These are phyloP conservation scores for Ceratotherium simum DNA, from an alignment of 2,113 vertebrate species.

Conservation along the genomic window DNA sequence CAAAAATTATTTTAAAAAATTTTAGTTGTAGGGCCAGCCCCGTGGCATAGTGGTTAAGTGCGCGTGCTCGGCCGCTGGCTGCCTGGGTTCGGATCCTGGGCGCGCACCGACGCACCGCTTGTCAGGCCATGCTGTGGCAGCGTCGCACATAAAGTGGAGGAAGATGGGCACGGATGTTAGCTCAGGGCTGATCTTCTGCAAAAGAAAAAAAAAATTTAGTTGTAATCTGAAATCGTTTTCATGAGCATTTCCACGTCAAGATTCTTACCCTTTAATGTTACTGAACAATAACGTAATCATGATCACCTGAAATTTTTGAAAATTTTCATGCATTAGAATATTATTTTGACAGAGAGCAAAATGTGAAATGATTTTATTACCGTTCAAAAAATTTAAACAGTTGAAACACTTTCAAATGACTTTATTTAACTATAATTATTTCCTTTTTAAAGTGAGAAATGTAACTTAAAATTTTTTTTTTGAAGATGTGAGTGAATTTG, in stretches of 20 bases:
- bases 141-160: too few relatives aligned
- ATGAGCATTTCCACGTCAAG: background rate
- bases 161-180: too few relatives aligned
- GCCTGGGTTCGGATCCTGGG: too few relatives aligned
- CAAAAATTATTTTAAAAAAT: background rate
- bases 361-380: background rate
- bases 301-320: background rate
- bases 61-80: rapidly evolving
- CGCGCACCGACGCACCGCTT: too few relatives aligned
- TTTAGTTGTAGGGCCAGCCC: too few relatives aligned
- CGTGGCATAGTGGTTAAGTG: too few relatives aligned
- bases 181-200: too few relatives aligned
- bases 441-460: background rate
- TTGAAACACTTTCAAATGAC: background rate
- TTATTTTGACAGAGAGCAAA: background rate
- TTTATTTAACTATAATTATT: background rate
- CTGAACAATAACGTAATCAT: background rate
- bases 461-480: background rate
- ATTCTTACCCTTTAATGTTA: background rate
- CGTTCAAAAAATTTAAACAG: background rate
- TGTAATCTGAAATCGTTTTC: background rate
- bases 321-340: background rate
- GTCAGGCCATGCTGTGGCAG: too few relatives aligned
- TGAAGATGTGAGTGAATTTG: background rate
- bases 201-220: background rate